Percentiles rank a stretch among this genome's conserved stretches.
These are phyloP conservation scores for Limnephilus lunatus DNA, from an alignment of 2,888 invertebrate species.

Conservation along the genomic window DNA sequence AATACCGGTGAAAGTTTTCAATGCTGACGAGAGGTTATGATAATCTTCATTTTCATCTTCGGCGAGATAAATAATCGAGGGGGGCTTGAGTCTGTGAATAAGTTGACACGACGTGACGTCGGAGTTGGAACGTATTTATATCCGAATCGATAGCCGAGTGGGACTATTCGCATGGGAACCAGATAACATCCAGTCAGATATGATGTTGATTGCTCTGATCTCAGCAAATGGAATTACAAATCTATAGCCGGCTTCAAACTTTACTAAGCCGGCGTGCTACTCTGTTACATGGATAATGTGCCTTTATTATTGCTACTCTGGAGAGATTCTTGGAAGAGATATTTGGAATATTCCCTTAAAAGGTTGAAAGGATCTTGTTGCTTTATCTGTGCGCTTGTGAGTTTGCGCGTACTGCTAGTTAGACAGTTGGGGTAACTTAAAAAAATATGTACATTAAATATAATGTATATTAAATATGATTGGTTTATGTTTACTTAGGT, in stretches of 20 bases:
- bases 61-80: not conserved
- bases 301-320: not conserved
- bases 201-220: slow-evolving; percentile 10
- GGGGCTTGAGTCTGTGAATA: not conserved
- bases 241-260: slow-evolving; percentile 1
- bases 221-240: slow-evolving; percentile 4
- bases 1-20: not conserved
- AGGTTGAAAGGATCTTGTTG: not conserved
- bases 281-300: not conserved
- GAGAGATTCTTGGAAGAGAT: not conserved
- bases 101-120: not conserved
- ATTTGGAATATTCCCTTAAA: not conserved
- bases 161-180: slow-evolving; percentile 2
- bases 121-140: not conserved
- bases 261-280: not conserved
- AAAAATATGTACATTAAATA: no score
- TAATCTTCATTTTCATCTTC: not conserved
- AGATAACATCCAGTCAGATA: not conserved
- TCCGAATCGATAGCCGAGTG: not conserved
- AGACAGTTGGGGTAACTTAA: not conserved
- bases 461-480: no score
- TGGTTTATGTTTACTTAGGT: no score
- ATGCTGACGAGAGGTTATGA: not conserved
- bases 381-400: not conserved
- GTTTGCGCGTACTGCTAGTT: no score